Evolutionary conservation across 2,797 vertebrate species (phyloP), one percentile per base, ranked within the genome.

Genomic region (Eleutherodactylus coqui): DNA sequence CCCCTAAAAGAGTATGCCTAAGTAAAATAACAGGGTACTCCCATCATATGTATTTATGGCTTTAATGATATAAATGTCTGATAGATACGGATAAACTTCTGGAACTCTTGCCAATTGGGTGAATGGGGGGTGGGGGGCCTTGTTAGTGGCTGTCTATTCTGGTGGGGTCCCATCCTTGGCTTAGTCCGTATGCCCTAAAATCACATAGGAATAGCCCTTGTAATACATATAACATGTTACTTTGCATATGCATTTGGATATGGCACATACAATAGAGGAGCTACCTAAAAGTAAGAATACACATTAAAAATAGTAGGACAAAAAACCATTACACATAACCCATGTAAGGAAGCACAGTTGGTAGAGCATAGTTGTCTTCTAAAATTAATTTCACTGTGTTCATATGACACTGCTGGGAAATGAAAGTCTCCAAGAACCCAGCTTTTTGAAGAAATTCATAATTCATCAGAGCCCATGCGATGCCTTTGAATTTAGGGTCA

Each of bases 281-380:
- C 69, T 45, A 45, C 38, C 21, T 21, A n/a, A 77, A 58, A 36
- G 21, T 19, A 38, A 77, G 5, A 38, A 55, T 55, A n/a, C 14
- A 24, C 5, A 21, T 51, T 76, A 53, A 32, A 53, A 49, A 77
- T 49, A 77, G 32, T 11, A 36, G 29, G 29, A 79, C 24, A 79
- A 41, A 73, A 27, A 73, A 45, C 36, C 3, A 70, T 41, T 38
- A 43, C n/a, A 27, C 60, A 32, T 47, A 49, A 49, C 38, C 24
- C 21, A 78, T 60, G 58, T 29, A 75, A 83, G 13, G 21, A 75
- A 62, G 38, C 58, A 38, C 72, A 84, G 82, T 55, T 75, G 82
- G 72, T 45, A 29, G 58, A 55, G 41, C 38, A 27, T 14, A 64
- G 70, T 60, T 90, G 38, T 85, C 70, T 75, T 89, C 81, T 84